These are phyloP conservation scores for Mungos mungo DNA, from an alignment of 2,113 vertebrate species.

Conservation along the genomic window DNA sequence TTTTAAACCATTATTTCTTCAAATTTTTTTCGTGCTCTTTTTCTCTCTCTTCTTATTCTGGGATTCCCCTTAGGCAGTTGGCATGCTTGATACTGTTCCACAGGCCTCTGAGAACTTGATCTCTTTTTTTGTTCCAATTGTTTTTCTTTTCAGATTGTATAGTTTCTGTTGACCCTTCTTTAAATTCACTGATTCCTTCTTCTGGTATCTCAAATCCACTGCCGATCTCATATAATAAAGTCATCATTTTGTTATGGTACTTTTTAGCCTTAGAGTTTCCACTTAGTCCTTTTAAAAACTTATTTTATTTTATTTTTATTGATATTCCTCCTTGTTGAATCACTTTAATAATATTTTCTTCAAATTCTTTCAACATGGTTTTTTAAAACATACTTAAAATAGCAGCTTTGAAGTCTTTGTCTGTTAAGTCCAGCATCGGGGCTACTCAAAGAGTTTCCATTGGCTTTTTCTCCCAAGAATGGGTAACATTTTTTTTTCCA, in stretches of 20 bases:
- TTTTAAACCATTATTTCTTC: neutral
- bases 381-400: slow-evolving; percentile 36
- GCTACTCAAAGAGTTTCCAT: neutral
- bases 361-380: slow-evolving; percentile 55
- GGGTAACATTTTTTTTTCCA: neutral
- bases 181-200: slow-evolving; percentile 17
- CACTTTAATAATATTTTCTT: slow-evolving; percentile 68
- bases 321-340: slow-evolving; percentile 35
- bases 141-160: neutral
- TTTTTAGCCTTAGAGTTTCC: slow-evolving; percentile 43
- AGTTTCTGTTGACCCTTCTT: neutral
- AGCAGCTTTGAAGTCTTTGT: slow-evolving; percentile 53
- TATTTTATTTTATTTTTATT: slow-evolving; percentile 20
- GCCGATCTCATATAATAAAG: neutral
- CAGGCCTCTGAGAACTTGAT: neutral
- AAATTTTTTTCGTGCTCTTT: neutral
- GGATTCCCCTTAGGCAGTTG: neutral
- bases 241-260: neutral
- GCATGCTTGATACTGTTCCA: neutral
- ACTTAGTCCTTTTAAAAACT: neutral
- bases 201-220: neutral
- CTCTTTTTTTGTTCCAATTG: neutral
- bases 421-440: slow-evolving; percentile 23
- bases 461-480: neutral
- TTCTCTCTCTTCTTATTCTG: neutral